Evolutionary conservation across 1,140 invertebrate genomes (phyloP), one percentile per base, ranked within the genome.

Genomic region (Zelostemma sp.): DNA sequence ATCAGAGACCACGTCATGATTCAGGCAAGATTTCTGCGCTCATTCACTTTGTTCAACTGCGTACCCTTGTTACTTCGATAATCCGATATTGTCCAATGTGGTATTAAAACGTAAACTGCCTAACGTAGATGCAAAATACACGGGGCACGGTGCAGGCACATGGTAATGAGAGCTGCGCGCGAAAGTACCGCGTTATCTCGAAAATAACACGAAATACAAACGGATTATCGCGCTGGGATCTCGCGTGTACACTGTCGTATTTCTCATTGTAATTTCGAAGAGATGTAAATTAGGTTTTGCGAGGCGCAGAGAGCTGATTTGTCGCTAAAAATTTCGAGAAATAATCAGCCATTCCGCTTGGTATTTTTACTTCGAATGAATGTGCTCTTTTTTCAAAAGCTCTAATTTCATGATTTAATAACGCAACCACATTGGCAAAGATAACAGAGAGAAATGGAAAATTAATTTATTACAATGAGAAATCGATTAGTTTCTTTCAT

Each of bases 31-130:
- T 28, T 35, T 35, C 55, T 4, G 59, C 55, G 59, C 55, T 71
- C 66, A 72, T 76, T 74, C 64, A 69, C 67, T 71, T 63, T 55
- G 48, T 61, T 51, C 31, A 33, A 54, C 61, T 70, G 58, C 46
- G 50, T 59, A 62, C 38, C 51, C 56, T 68, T 68, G 56, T 69
- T 69, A 71, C 64, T 61, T 49, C 60, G 57, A 73, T 70, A 72
- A 72, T 68, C 53, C 57, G 54, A 73, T 75, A 66, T 63, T 64
- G 49, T 41, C 49, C 45, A 57, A 74, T 68, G 53, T 43, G 41
- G 67, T 62, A 70, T 74, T 75, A 74, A 77, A 77, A 74, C 58
- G 55, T 50, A 60, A 68, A 69, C 69, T 50, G 59, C 16, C 54
- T 59, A 61, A 57, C 59, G 43, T 57, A 48, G 60, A 54, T 54